phyloP scores from a whole-genome alignment of 2,113 vertebrate species.

The Todiramphus chloris region DNA sequence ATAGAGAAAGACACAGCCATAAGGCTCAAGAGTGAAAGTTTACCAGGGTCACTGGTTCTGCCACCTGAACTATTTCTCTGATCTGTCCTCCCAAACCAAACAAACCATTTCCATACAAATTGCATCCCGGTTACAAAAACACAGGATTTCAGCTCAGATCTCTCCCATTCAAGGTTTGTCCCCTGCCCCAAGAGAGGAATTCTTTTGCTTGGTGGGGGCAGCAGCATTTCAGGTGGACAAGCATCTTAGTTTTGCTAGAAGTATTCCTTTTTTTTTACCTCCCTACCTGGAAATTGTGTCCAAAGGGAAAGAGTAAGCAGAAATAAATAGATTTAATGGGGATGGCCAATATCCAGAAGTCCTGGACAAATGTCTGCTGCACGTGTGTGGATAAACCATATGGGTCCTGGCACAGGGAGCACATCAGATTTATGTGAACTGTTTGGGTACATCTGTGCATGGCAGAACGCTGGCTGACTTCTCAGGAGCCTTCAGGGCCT shows the following conservation, averaged over 20 bases:
- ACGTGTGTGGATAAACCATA: neutral
- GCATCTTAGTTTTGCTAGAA: neutral
- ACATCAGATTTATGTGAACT: neutral
- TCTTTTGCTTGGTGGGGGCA: neutral
- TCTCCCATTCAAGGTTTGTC: neutral
- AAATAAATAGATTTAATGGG: neutral
- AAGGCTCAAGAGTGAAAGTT: constrained; percentile 41
- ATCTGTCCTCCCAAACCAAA: neutral
- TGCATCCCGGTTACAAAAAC: neutral
- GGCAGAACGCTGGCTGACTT: neutral
- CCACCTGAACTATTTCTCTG: constrained; percentile 23
- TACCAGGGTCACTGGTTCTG: constrained; percentile 39
- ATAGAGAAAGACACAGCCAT: constrained; percentile 39
- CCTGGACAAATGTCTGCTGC: neutral
- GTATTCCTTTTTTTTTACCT: neutral
- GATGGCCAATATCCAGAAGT: neutral
- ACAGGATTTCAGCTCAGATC: neutral
- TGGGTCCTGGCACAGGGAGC: fast-evolving
- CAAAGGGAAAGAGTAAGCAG: neutral
- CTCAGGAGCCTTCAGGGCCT: neutral
- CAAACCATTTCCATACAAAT: neutral
- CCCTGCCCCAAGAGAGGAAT: neutral
- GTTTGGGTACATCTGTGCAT: neutral
- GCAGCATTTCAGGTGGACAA: neutral
- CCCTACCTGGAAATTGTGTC: neutral